Evolutionary conservation across 64 coral and sea anemone genomes (phyloP).

Genomic region (Montipora capricornis): DNA sequence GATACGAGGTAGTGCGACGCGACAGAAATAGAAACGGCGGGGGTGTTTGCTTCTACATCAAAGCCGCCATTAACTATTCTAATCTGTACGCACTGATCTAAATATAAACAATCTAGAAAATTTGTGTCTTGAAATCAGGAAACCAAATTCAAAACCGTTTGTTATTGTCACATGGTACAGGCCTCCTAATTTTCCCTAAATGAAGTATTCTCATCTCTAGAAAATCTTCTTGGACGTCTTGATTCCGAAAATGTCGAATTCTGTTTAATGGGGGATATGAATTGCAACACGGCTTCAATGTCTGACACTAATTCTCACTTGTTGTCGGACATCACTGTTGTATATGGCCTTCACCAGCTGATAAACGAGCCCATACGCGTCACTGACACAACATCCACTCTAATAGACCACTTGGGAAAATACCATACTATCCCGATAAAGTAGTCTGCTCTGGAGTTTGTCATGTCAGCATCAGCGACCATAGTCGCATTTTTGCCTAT

Average conservation of each 20-base stretch:
- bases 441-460: conserved; percentile 2
- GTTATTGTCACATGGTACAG: neutral
- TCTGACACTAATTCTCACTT: neutral
- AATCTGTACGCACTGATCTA: no score
- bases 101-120: no score
- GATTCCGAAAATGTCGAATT: conserved; percentile 20
- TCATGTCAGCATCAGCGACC: neutral
- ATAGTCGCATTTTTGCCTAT: conserved; percentile 5
- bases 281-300: neutral
- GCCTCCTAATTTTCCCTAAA: neutral
- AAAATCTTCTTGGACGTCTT: neutral
- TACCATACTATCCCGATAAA: neutral
- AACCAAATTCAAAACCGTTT: neutral
- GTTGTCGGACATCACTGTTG: neutral
- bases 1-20: no score
- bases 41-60: no score
- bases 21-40: no score
- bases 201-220: conserved; percentile 4
- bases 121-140: no score
- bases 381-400: neutral
- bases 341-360: neutral
- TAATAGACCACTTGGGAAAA: neutral
- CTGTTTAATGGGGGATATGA: neutral
- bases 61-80: no score
- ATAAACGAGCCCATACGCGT: neutral